A percentile compares a stretch with the other conserved stretches of the same genome.
Evolutionary conservation across 2,113 vertebrate genomes (phyloP).

Genomic region (Carassius carassius): DNA sequence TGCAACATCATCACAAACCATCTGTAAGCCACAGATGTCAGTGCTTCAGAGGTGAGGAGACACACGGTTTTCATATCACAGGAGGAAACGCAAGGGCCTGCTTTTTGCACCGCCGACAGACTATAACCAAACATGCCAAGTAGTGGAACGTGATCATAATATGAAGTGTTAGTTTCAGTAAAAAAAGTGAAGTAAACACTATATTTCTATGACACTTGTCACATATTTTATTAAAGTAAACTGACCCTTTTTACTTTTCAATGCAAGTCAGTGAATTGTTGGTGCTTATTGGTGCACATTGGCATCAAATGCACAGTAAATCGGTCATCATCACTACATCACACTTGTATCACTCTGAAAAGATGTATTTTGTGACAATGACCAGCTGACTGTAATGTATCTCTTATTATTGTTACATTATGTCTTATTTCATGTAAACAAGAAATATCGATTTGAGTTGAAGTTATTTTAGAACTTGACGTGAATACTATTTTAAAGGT

Average conservation of each 20-base stretch:
- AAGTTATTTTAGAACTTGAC: no score
- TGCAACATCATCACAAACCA: slow-evolving; percentile 60
- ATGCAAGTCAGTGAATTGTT: not conserved
- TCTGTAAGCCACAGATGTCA: slow-evolving; percentile 65
- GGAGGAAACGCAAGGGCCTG: not conserved
- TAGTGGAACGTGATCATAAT: slow-evolving; percentile 13
- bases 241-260: not conserved
- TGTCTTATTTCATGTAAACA: no score
- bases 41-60: slow-evolving; percentile 52
- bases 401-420: no score
- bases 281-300: not conserved
- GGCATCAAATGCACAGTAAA: no score
- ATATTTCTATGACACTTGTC: not conserved
- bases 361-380: not conserved
- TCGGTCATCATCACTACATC: not conserved
- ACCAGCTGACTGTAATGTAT: not conserved
- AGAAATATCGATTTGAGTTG: no score
- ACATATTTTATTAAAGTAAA: not conserved
- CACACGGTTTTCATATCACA: not conserved
- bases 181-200: not conserved
- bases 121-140: slow-evolving; percentile 4
- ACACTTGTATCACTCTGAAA: not conserved
- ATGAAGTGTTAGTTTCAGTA: not conserved
- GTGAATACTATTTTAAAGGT: no score
- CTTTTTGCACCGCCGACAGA: not conserved